Evolutionary conservation across 2,797 vertebrate species (phyloP).

Genomic region (Oreochromis mossambicus): DNA sequence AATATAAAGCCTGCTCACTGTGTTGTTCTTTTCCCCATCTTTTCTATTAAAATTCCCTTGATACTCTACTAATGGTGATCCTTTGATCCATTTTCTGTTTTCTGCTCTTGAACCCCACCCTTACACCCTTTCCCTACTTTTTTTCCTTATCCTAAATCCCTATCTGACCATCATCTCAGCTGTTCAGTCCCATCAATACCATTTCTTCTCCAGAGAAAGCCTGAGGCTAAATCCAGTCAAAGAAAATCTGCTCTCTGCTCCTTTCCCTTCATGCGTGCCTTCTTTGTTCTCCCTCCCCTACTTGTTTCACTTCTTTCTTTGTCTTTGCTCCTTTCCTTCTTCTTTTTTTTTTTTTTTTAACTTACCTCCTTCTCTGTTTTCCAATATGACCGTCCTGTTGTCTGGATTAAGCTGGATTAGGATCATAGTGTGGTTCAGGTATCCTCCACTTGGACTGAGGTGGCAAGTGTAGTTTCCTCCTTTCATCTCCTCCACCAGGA

Average conservation of each 20-base stretch:
- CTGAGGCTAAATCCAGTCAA: background rate
- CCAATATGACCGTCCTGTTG: constrained; percentile 51
- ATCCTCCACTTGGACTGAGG: constrained; percentile 24
- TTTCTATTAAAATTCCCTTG: background rate
- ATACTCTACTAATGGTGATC: background rate
- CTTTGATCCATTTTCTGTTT: background rate
- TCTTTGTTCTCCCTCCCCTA: background rate
- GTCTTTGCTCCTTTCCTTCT: background rate
- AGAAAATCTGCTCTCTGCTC: background rate
- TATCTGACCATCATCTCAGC: background rate
- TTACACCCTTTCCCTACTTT: background rate
- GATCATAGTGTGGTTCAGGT: constrained; percentile 75
- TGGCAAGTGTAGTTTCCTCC: constrained; percentile 79
- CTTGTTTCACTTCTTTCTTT: background rate
- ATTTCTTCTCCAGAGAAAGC: background rate
- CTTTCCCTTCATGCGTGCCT: background rate
- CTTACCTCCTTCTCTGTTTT: constrained; percentile 30
- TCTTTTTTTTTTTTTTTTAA: background rate
- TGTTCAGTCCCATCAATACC: background rate
- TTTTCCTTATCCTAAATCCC: background rate
- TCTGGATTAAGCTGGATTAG: constrained; percentile 56
- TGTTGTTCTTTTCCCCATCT: background rate
- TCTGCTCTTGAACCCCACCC: background rate
- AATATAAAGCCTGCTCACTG: background rate
- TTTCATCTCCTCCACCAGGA: constrained; percentile 54